Base-by-base conservation (phyloP, 2,113 vertebrate species). In the Kobus ellipsiprymnus region DNA sequence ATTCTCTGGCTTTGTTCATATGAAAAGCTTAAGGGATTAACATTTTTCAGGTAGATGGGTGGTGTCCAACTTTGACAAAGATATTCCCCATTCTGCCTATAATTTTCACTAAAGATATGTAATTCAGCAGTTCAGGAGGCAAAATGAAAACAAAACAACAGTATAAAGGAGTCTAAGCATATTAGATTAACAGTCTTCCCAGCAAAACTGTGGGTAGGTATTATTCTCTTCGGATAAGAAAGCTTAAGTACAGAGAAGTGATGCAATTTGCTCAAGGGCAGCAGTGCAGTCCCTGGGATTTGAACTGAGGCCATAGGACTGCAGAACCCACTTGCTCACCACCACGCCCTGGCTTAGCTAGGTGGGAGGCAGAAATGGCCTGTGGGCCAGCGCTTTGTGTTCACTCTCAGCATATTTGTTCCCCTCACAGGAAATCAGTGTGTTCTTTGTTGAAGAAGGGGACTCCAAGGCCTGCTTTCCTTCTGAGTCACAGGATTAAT, bases 21-120 rank as follows among this genome's bases (percentile, higher is more conserved):
- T 40, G 71, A 92, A 91, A 48, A 84, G 80, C 87, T 90, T 78
- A 89, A 96, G 95, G 67, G 93, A 95, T 85, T 87, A 90, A 74
- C 89, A 83, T 87, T 96, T 92, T 92, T 91, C 91, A 92, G 94
- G 87, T 97, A 91, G 71, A 83, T 12, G 29, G 88, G 59, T 2
- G 11, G 67, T 60, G 62, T 74, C 64, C 52, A 30, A 21, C 85
- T 97, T 62, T 84, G 82, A 94, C 87, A 71, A 94, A 91, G 67
- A 94, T 86, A 95, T 25, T 91, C 77, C 85, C 44, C 12, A 55
- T 11, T 87, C 55, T 40, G 36, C 60, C 40, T 88, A 83, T 60
- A 86, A 36, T 57, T 59, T 80, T 77, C 74, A 82, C 48, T 74
- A 87, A 48, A 97, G 74, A 30, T 74, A 60, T 17, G 30, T 46